Evolutionary conservation across 2,113 vertebrate species (phyloP).

Genomic region (Chitala chitala): DNA sequence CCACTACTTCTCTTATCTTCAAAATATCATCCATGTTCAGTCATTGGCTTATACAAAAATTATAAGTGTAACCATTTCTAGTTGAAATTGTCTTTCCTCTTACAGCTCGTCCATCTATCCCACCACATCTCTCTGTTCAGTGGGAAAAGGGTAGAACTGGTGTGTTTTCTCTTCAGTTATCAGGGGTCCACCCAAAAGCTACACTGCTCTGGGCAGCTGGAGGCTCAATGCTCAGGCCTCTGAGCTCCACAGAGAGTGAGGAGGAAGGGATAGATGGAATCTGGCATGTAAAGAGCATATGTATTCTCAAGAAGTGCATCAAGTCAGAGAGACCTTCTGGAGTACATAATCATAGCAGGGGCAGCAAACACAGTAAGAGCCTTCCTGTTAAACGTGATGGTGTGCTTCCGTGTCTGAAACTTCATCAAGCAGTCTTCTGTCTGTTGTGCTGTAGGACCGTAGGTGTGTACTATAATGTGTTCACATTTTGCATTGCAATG

Average conservation of each 20-base stretch:
- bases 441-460: background rate
- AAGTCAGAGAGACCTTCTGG: conserved; percentile 35
- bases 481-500: background rate
- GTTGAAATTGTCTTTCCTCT: background rate
- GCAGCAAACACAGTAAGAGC: background rate
- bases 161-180: conserved; percentile 59
- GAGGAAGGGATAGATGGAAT: conserved; percentile 48
- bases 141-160: conserved; percentile 62
- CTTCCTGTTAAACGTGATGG: background rate
- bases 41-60: background rate
- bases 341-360: background rate
- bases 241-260: conserved; percentile 57
- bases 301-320: conserved; percentile 51
- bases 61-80: background rate
- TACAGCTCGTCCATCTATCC: conserved; percentile 58
- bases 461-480: background rate
- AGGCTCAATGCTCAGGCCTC: conserved; percentile 41
- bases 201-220: conserved; percentile 62
- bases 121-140: conserved; percentile 48
- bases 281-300: conserved; percentile 57
- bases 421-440: background rate
- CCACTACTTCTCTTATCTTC: background rate
- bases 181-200: conserved; percentile 50
- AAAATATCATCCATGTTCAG: background rate
- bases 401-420: background rate